Base-by-base conservation (phyloP, 2,797 vertebrate species). In the Somateria mollissima region DNA sequence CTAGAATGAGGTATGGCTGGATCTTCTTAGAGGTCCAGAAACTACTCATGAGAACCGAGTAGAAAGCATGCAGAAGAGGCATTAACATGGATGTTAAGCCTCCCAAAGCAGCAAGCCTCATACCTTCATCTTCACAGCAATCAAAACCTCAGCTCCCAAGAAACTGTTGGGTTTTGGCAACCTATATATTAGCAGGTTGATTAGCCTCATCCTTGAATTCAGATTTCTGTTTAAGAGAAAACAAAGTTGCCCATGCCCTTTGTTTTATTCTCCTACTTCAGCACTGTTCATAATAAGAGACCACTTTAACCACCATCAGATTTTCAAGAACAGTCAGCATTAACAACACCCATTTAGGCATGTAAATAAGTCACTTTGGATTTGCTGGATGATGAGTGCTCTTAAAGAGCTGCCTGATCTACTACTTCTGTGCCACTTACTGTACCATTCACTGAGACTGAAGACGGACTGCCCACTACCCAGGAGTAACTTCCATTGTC, bases 241-340 rank as follows among this genome's bases (percentile, higher is more conserved):
- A 87, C 28, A 54, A 84, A 91, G 56, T 75, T 81, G 72, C 4
- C 9, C 22, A 6, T 13, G 36, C 32, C 83, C 34, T 88, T 84
- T 73, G 27, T 61, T 88, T 92, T 51, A 58, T 39, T 75, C 66
- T 47, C 37, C 39, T 66, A 28, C 62, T 87, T 90, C 58, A 78
- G 14, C 43, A 56, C 72, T 30, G 64, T 51, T 88, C 62, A 69
- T 36, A 8, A 3, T 28, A 89, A 70, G 24, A 79, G 58, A 74
- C 51, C 65, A 54, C 27, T 89, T 87, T 80, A 87, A 94, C 92
- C 16, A 74, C 13, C 45, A 62, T 9, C 47, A 71, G 41, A 39
- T 87, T 90, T 95, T 88, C 64, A 90, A 76, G 53, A 94, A 61
- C 65, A 69, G 79, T 85, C 78, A 80, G 41, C 57, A 93, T 71